Evolutionary conservation across 2,797 vertebrate species (phyloP).

Genomic region (Rhinoraja longicauda): DNA sequence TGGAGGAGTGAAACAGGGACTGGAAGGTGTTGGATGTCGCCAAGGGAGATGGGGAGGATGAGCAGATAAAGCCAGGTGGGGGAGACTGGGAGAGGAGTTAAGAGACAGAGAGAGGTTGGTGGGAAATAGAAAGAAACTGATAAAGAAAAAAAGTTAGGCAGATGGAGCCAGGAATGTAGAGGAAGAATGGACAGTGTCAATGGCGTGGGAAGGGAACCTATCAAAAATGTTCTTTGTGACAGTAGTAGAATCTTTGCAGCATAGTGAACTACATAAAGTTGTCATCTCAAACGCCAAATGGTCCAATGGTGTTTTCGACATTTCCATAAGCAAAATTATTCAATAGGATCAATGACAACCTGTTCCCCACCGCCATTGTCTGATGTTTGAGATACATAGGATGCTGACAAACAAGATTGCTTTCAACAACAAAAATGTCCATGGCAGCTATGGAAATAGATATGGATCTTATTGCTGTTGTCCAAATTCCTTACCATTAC

Average conservation of each 20-base stretch:
- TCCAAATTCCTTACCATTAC: neutral
- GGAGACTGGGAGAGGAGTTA: too few species aligned
- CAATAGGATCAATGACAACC: neutral
- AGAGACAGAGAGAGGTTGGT: too few species aligned
- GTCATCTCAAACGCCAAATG: neutral
- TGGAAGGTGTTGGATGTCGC: too few species aligned
- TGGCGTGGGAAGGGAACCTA: too few species aligned
- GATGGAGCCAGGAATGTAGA: too few species aligned
- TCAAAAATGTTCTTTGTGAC: neutral
- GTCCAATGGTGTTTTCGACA: neutral
- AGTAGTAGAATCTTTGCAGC: neutral
- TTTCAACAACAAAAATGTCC: neutral
- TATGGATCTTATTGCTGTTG: neutral
- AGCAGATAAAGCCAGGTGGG: too few species aligned
- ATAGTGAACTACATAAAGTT: neutral
- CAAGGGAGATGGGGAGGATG: too few species aligned
- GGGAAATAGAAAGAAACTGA: too few species aligned
- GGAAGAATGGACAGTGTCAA: too few species aligned
- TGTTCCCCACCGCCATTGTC: neutral
- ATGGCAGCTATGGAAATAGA: neutral
- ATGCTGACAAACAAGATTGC: neutral
- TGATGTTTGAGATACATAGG: too few species aligned
- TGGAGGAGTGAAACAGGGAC: too few species aligned
- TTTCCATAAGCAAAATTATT: neutral
- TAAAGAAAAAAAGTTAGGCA: too few species aligned